Base-by-base conservation (phyloP, 1,140 invertebrate genomes). In the Heliconius melpomene region DNA sequence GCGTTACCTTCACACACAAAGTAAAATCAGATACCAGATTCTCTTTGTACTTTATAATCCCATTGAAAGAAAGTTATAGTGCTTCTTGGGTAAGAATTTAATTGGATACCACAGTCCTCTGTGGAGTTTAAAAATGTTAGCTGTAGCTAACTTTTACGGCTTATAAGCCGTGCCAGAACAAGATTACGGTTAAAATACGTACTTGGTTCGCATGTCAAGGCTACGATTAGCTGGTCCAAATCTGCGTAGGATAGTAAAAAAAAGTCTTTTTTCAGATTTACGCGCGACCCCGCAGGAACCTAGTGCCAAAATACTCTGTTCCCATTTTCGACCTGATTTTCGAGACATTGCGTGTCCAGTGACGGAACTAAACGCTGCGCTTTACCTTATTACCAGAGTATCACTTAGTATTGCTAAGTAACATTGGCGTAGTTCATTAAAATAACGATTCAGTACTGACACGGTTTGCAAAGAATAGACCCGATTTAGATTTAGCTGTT, bases 41-140 rank as follows among this genome's bases (percentile, higher is more conserved):
- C 11, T 2, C 23, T 60, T 60, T 26, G 60, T 66, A 66, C 60
- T 26, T 29, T 66, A 66, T 66, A 66, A 66, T 66, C 60, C 23
- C 60, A 66, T 66, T 26, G 60, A 66, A 66, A 66, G 60, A 66
- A 46, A 26, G 23, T 66, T 66, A 13, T 66, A 66, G 60, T 66
- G 60, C 60, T 66, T 66, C 60, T 66, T 66, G 9, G 60, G n/a
- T 66, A 66, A 66, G 60, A 66, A 29, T 66, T 66, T 66, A 66
- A 66, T 66, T 66, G 60, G 60, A 66, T 66, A 29, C 29, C 60
- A 66, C 60, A 66, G 60, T 66, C 23, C 23, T 66, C 23, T 29
- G 23, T 26, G 13, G 60, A 26, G 11, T 66, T 66, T 66, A 11
- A 26, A 66, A 66, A 29, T 9, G 26, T n/a, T 66, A 26, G n/a